These are phyloP conservation scores for Ectropis crepuscularia DNA, from an alignment of 2,888 invertebrate genomes.

Conservation along the genomic window DNA sequence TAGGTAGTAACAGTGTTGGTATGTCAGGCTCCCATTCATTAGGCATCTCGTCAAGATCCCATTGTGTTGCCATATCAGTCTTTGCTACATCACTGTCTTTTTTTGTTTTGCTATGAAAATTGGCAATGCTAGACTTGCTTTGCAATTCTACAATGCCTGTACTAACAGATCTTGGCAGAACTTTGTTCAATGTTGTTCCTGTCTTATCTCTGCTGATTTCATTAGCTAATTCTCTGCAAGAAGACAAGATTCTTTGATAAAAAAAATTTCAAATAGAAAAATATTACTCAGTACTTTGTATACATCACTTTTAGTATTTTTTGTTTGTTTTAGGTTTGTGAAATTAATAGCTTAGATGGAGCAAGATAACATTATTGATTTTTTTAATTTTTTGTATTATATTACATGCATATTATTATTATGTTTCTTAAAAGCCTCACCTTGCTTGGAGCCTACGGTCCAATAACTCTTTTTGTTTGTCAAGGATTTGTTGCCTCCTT, in stretches of 20 bases:
- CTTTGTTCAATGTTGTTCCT: conserved; percentile 52
- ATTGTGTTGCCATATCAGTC: conserved; percentile 74
- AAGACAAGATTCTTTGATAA: not conserved
- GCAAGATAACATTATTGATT: too few species aligned
- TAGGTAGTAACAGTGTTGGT: conserved; percentile 60
- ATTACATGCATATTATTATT: too few species aligned
- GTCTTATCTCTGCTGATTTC: conserved; percentile 74
- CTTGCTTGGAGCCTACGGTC: conserved; percentile 76
- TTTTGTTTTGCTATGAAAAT: conserved; percentile 35
- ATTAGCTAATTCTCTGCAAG: conserved; percentile 72
- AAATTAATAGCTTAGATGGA: too few species aligned
- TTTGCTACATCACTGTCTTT: conserved; percentile 41
- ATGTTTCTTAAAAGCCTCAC: conserved; percentile 44
- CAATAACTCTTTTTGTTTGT: conserved; percentile 69
- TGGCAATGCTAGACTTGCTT: conserved; percentile 32
- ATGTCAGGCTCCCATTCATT: conserved; percentile 66
- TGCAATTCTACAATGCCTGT: conserved; percentile 43
- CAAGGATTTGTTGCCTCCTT: conserved; percentile 69
- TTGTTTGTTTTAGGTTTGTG: too few species aligned
- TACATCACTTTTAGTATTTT: too few species aligned
- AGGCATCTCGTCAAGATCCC: conserved; percentile 62
- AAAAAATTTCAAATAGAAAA: too few species aligned
- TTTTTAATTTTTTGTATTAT: too few species aligned
- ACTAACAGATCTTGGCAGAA: conserved; percentile 47
- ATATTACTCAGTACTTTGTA: too few species aligned